These are phyloP conservation scores for Crypturellus tataupa DNA, from an alignment of 2,797 vertebrate species.

Conservation along the genomic window DNA sequence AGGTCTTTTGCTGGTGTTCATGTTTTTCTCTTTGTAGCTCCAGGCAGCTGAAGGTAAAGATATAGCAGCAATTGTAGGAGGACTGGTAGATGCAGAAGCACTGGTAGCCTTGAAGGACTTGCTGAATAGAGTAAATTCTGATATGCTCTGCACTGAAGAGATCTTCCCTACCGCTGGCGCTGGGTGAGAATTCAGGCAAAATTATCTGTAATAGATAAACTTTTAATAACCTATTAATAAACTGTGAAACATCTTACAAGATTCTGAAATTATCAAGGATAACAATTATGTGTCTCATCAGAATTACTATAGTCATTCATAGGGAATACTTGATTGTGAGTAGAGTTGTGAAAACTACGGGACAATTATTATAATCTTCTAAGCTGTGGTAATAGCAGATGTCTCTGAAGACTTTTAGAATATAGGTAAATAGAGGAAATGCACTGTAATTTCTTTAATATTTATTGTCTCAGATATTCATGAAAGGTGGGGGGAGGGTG, in stretches of 20 bases:
- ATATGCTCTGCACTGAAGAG: slow-evolving; percentile 94
- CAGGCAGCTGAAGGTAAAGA: slow-evolving; percentile 89
- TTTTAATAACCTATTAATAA: neutral
- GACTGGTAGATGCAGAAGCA: slow-evolving; percentile 94
- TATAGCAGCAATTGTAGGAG: slow-evolving; percentile 91
- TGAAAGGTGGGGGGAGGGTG: neutral
- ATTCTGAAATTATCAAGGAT: neutral
- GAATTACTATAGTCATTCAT: neutral
- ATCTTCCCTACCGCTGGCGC: slow-evolving; percentile 90
- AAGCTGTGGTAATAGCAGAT: neutral
- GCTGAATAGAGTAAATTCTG: slow-evolving; percentile 91
- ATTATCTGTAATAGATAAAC: neutral
- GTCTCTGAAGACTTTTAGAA: neutral
- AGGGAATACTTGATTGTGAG: neutral
- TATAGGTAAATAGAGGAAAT: neutral
- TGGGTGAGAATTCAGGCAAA: slow-evolving; percentile 78
- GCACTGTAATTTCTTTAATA: neutral
- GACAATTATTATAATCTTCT: neutral
- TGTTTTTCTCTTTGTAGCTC: slow-evolving; percentile 78
- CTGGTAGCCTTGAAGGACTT: slow-evolving; percentile 94
- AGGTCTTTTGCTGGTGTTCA: neutral
- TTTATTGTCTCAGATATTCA: neutral
- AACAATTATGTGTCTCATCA: neutral
- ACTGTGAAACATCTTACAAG: neutral
- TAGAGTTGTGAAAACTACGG: neutral